These are phyloP conservation scores for Cheilosia scutellata DNA, from an alignment of 2,888 invertebrate genomes.

Conservation along the genomic window DNA sequence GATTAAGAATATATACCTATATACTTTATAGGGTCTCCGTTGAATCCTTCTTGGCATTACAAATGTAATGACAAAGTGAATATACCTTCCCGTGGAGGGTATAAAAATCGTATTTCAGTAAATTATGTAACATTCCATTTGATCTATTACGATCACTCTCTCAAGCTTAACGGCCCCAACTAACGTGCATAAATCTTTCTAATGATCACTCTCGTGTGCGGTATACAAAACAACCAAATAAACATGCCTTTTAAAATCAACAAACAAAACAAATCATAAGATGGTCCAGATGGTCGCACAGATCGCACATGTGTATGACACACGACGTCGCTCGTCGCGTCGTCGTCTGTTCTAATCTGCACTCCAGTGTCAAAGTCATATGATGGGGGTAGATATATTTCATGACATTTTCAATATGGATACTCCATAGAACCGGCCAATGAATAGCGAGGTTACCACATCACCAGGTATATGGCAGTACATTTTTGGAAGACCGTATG, in stretches of 20 bases:
- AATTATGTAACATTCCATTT: background rate
- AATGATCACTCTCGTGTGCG: conserved; percentile 54
- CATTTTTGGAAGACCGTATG: conserved; percentile 51
- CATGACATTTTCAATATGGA: conserved; percentile 59
- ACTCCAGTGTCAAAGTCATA: conserved; percentile 54
- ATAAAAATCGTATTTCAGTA: no score
- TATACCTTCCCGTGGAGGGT: no score
- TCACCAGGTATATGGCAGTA: conserved; percentile 3
- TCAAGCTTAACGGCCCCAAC: conserved; percentile 19
- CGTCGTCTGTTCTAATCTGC: conserved; percentile 52
- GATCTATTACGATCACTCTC: conserved; percentile 40
- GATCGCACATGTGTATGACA: conserved; percentile 37
- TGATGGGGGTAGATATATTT: conserved; percentile 15
- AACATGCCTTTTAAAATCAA: conserved; percentile 23
- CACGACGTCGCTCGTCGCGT: conserved; percentile 25
- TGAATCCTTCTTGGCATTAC: no score
- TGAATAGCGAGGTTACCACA: conserved; percentile 28
- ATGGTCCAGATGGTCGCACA: conserved; percentile 67
- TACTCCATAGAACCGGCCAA: conserved; percentile 3
- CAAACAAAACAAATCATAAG: conserved; percentile 15
- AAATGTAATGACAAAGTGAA: no score
- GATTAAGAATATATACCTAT: no score
- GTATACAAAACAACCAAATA: conserved; percentile 59
- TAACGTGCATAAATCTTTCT: conserved; percentile 57
- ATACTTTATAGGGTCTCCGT: no score